These are phyloP conservation scores for Nematolebias whitei DNA, from an alignment of 2,113 vertebrate species.

Conservation along the genomic window DNA sequence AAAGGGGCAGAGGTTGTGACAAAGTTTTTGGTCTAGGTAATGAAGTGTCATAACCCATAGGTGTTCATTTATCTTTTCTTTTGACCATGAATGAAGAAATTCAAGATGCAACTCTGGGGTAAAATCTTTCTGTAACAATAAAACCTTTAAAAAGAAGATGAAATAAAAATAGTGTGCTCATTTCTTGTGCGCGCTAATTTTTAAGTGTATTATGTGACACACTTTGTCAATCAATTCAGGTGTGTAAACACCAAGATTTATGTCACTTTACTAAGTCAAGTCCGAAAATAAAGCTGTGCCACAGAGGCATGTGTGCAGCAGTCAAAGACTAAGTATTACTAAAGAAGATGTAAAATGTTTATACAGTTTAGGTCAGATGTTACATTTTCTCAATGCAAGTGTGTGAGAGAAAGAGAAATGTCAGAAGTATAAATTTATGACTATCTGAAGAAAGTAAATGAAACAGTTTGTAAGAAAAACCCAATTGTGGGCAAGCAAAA, in stretches of 20 bases:
- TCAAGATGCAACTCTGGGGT: slow-evolving; percentile 8
- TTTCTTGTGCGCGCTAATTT: too few relatives aligned
- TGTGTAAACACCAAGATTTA: slow-evolving; percentile 33
- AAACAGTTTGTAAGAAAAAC: neutral
- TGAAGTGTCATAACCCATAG: slow-evolving; percentile 40
- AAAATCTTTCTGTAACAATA: neutral
- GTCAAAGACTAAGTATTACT: too few relatives aligned
- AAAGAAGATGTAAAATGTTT: too few relatives aligned
- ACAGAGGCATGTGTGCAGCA: slow-evolving; percentile 7
- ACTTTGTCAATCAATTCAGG: slow-evolving; percentile 41
- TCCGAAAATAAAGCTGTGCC: neutral
- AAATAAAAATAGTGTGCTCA: slow-evolving; percentile 4
- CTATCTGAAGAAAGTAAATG: neutral
- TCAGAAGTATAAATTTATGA: neutral
- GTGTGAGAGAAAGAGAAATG: neutral
- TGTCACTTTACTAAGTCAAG: neutral
- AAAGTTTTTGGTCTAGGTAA: slow-evolving; percentile 50
- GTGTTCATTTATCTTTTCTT: slow-evolving; percentile 26
- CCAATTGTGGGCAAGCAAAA: too few relatives aligned
- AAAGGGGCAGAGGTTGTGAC: slow-evolving; percentile 40
- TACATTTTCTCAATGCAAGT: neutral
- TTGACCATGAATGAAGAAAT: slow-evolving; percentile 25
- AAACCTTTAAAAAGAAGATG: slow-evolving; percentile 1
- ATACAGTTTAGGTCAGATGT: neutral
- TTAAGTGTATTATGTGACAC: too few relatives aligned